Base-by-base conservation (phyloP, 2,888 invertebrate species). In the Ypsolopha scabrella region DNA sequence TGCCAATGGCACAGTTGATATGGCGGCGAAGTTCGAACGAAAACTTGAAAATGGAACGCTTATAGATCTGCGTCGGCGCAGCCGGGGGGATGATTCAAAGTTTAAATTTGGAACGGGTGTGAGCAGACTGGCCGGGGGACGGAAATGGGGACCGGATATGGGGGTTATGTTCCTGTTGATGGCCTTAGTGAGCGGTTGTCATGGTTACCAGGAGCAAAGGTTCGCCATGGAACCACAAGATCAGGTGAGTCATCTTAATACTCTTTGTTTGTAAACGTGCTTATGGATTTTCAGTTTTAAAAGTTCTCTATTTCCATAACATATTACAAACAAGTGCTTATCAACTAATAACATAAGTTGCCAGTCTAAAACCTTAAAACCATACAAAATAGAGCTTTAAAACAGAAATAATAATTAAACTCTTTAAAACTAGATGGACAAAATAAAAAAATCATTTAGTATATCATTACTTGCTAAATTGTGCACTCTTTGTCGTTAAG, bases 181-280 rank as follows among this genome's bases (percentile, higher is more conserved):
- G 53, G 55, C 65, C 55, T 59, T 80, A 63, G 60, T 75, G 58
- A 62, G 68, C 68, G 66, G 76, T 70, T 73, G 79, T 69, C 60
- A 79, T 80, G 69, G 85, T 63, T 69, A 69, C 62, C 74, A 75
- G 55, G 90, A 91, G 67, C 97, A 98, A 82, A 91, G 93, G 75
- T 97, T 98, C 76, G 94, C 94, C 38, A 94, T 94, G 89, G 94
- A 97, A 71, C 98, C 98, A 2, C 92, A 93, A 75, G 95, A 97
- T 88, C 92, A 83, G 79, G 81, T 81, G 63, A 52, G 54, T 61
- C 57, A 50, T 54, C 34, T 41, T 50, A 8, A n/a, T n/a, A n/a
- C n/a, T n/a, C n/a, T n/a, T n/a, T n/a, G n/a, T n/a, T n/a, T n/a
- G n/a, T n/a, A n/a, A n/a, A n/a, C n/a, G n/a, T n/a, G n/a, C n/a